Conservation (phyloP, 2,888 invertebrate species). For the Leuctra nigra region DNA sequence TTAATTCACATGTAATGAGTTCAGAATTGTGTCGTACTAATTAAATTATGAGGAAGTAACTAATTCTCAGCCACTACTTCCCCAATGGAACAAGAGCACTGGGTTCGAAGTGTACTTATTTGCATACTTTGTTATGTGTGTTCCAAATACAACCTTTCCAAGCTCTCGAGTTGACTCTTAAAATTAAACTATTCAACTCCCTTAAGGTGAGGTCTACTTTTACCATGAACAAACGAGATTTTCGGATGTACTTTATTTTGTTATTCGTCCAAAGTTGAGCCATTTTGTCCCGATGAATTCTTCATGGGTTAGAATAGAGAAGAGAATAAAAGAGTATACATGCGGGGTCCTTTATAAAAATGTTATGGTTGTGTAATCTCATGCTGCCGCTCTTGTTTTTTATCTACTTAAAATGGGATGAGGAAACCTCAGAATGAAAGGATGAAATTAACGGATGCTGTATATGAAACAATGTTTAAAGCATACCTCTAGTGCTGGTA, state of each 20-base stretch:
- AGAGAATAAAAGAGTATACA: conserved; percentile 1
- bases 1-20: too few relatives aligned
- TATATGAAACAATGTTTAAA: not conserved
- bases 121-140: too few relatives aligned
- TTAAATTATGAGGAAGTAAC: too few relatives aligned
- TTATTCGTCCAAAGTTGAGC: conserved; percentile 4
- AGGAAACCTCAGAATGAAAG: conserved; percentile 7
- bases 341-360: not conserved
- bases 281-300: not conserved
- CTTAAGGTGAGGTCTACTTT: conserved; percentile 1
- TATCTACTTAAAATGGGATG: conserved; percentile 3
- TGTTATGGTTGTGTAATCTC: conserved; percentile 2
- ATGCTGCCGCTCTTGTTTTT: not conserved
- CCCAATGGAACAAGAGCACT: too few relatives aligned
- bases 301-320: not conserved
- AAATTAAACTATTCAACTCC: not conserved
- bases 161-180: too few relatives aligned
- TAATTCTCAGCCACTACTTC: too few relatives aligned
- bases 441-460: conserved; percentile 3
- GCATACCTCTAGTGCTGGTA: too few relatives aligned
- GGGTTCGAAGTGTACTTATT: too few relatives aligned
- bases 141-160: too few relatives aligned
- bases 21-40: too few relatives aligned
- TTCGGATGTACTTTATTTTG: conserved; percentile 5
- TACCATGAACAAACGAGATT: conserved; percentile 1